phyloP scores from a whole-genome alignment of 2,888 invertebrate species.

The Teleiodes luculella region DNA sequence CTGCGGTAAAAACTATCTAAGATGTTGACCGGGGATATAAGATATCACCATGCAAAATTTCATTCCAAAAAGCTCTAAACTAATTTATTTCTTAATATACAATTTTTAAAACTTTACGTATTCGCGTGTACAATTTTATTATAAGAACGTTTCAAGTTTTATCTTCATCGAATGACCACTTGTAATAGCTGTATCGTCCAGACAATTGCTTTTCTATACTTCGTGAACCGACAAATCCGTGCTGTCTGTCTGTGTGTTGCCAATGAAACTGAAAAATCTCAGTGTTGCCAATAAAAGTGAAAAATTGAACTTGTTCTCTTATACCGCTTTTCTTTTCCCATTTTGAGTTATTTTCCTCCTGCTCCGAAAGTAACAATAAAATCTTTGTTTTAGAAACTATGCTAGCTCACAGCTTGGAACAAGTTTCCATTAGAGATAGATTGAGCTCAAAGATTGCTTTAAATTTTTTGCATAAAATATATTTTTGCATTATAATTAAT shows the following conservation, averaged over 20 bases:
- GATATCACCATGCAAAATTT: too few species aligned
- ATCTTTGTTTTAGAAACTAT: too few species aligned
- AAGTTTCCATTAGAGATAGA: too few species aligned
- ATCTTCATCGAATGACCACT: constrained; percentile 4
- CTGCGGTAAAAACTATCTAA: too few species aligned
- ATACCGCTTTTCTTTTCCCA: not conserved
- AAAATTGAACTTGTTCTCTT: constrained; percentile 1
- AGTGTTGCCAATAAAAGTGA: constrained; percentile 5
- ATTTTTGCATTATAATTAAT: too few species aligned
- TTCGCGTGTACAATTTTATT: not conserved
- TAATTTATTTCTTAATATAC: too few species aligned
- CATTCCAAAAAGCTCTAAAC: too few species aligned
- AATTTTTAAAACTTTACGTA: not conserved
- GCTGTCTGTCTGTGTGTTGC: constrained; percentile 1
- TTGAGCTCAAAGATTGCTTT: too few species aligned
- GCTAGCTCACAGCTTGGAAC: too few species aligned
- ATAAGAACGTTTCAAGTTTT: not conserved
- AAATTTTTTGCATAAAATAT: too few species aligned
- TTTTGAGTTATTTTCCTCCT: not conserved
- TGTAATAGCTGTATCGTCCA: not conserved
- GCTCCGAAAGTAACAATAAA: not conserved
- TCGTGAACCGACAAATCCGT: constrained; percentile 5
- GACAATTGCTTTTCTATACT: constrained; percentile 6
- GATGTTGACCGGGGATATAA: too few species aligned
- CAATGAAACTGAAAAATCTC: too few species aligned